phyloP scores from a whole-genome alignment of 2,888 invertebrate species.

The Lithophane ornitopus region DNA sequence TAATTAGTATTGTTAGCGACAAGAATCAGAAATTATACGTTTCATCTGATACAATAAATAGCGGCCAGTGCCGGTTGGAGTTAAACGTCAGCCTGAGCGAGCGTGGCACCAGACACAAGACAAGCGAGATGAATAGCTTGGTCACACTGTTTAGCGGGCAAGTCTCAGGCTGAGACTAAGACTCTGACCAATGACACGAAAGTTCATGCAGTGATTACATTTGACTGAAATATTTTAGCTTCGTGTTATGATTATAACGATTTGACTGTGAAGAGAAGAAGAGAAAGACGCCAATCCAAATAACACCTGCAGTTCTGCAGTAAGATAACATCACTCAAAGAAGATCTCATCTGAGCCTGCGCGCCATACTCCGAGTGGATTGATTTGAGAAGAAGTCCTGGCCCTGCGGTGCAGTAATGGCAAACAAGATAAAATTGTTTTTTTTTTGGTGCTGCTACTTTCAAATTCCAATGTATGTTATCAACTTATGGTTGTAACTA shows the following conservation, averaged over 20 bases:
- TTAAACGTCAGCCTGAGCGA: constrained; percentile 80
- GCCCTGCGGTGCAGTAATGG: too few relatives aligned
- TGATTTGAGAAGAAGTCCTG: too few relatives aligned
- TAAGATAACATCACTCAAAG: not conserved
- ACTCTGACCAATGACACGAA: not conserved
- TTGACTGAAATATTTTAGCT: not conserved
- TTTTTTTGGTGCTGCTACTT: too few relatives aligned
- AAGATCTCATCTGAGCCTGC: not conserved
- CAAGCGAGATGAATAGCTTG: constrained; percentile 8
- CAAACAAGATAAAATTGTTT: too few relatives aligned
- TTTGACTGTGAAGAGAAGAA: not conserved
- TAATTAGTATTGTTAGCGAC: constrained; percentile 52
- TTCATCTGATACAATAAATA: constrained; percentile 80
- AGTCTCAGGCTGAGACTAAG: not conserved
- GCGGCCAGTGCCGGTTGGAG: constrained; percentile 73
- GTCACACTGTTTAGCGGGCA: not conserved
- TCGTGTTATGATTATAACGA: not conserved
- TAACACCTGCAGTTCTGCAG: not conserved
- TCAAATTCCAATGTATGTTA: too few relatives aligned
- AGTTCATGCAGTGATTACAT: not conserved
- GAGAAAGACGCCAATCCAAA: not conserved
- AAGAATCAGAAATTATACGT: constrained; percentile 70
- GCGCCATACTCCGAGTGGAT: too few relatives aligned
- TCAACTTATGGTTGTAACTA: too few relatives aligned
- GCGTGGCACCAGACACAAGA: constrained; percentile 57